Evolutionary conservation across 2,113 vertebrate genomes (phyloP).

Genomic region (Alligator sinensis): DNA sequence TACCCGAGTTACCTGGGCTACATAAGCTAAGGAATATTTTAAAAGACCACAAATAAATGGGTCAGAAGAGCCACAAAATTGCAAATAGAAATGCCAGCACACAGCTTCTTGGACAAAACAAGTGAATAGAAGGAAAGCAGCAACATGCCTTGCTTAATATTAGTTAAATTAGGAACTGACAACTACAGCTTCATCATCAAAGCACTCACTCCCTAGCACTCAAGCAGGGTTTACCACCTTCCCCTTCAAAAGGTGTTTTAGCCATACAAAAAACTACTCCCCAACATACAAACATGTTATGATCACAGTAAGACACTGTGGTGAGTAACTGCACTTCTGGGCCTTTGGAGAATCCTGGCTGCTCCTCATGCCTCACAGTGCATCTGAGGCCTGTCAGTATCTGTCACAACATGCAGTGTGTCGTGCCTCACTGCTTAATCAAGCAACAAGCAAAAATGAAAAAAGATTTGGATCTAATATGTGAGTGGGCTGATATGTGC

Average conservation of each 20-base stretch:
- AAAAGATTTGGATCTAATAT: conserved; percentile 36
- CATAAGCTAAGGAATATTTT: too few relatives aligned
- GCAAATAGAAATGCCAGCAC: neutral
- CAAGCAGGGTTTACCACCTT: neutral
- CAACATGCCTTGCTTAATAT: neutral
- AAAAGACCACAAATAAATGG: neutral
- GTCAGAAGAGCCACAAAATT: neutral
- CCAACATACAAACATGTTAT: neutral
- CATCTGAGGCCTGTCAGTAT: neutral
- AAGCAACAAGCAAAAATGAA: neutral
- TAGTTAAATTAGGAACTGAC: neutral
- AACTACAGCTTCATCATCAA: neutral
- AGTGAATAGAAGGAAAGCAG: neutral
- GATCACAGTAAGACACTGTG: neutral
- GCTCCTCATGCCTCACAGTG: neutral
- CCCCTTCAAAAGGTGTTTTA: neutral
- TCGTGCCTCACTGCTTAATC: conserved; percentile 27
- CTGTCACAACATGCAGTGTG: conserved; percentile 37
- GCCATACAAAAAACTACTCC: neutral
- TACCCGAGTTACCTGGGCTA: too few relatives aligned
- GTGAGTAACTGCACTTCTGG: neutral
- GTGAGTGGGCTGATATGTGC: conserved; percentile 49
- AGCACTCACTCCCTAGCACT: neutral
- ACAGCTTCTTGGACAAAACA: neutral
- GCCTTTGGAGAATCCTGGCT: neutral